These are phyloP conservation scores for Xerus rutilus DNA, from an alignment of 2,797 vertebrate genomes.

Conservation along the genomic window DNA sequence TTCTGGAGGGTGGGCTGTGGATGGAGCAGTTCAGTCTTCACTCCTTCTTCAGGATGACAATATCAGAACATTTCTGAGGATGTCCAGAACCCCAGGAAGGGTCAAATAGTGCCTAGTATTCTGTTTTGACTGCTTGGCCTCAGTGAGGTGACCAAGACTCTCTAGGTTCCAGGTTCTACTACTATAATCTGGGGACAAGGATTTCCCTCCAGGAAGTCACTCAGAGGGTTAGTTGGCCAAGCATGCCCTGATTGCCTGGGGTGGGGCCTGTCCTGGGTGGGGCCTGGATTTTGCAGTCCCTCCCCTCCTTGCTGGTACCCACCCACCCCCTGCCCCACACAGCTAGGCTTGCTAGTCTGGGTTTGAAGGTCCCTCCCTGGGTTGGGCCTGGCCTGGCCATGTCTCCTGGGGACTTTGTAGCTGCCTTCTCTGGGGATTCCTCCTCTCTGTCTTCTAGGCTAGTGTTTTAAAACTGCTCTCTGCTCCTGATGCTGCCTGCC, in stretches of 20 bases:
- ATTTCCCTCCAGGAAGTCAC: too few species aligned
- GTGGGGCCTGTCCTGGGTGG: neutral
- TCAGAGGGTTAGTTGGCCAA: neutral
- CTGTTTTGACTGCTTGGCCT: neutral
- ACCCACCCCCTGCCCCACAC: neutral
- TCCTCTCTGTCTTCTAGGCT: neutral
- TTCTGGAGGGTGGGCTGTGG: neutral
- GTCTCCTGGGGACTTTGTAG: neutral
- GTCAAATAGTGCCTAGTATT: accelerated
- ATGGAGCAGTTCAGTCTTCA: neutral
- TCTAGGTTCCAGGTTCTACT: neutral
- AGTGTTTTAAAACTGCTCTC: neutral
- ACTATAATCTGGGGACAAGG: neutral
- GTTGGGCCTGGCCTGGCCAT: accelerated
- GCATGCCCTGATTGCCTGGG: neutral
- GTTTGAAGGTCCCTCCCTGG: neutral
- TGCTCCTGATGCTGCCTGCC: neutral
- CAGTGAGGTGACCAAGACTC: accelerated
- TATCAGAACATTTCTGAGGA: neutral
- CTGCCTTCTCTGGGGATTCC: neutral
- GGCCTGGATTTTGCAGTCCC: neutral
- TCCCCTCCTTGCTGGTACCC: too few species aligned
- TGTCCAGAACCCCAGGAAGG: neutral
- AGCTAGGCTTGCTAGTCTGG: too few species aligned
- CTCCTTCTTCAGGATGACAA: neutral